Evolutionary conservation across 2,888 invertebrate species (phyloP), one percentile per base, ranked within the genome.

Genomic region (Caradrina kadenii): DNA sequence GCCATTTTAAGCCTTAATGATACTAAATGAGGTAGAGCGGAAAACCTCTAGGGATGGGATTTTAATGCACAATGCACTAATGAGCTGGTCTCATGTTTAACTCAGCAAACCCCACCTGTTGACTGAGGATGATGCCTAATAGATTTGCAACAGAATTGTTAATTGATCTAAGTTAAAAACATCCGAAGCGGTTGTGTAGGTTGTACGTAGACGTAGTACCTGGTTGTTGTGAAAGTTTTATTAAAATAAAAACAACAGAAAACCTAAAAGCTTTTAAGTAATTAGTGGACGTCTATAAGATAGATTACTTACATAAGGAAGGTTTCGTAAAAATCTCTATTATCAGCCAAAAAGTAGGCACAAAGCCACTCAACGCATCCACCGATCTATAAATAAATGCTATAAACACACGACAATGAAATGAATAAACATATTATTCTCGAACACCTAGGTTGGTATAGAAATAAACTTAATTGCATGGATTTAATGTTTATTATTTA

Each of bases 401-500:
- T 42, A 68, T 19, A 31, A 42, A 19, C 45, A 22, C 15, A 55
- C 22, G 31, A 49, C 19, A 71, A 50, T 55, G 50, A 45, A 15
- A 45, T 71, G 11, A 66, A 75, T 55, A 69, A 53, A 70, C 21
- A 56, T 52, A 42, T 17, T 52, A 42, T 17, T 35, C 58, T 45
- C 54, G 39, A 62, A 56, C 70, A 54, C 53, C 70, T 48, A 77
- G 31, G n/a, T n/a, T n/a, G n/a, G 19, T 76, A 22, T 1, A 56
- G 52, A 42, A 63, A 72, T 59, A 56, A 66, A 71, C 55, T 72
- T 22, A 60, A 55, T 48, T 60, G 42, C 50, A 55, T 17, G 22
- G 72, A 48, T 60, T 63, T 52, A 50, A 63, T 78, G 76, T 55
- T 63, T 60, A 60, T 59, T 60, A 69, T 70, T 50, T 62, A 62